Base-by-base conservation (phyloP, 2,888 invertebrate species). In the Pammene fasciana region DNA sequence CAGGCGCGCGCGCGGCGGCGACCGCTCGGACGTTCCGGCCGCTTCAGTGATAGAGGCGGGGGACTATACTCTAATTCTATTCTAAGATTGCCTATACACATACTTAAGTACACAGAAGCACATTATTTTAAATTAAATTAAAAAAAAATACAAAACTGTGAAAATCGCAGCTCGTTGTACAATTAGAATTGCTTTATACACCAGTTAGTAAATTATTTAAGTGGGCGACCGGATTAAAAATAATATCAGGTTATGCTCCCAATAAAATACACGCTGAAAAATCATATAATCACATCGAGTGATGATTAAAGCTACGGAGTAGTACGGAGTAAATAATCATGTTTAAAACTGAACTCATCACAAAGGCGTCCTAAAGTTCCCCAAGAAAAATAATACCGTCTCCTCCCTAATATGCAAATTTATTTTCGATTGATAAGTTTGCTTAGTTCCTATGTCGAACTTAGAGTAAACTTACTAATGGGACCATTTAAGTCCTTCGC, bases 401-500 rank as follows among this genome's bases (percentile, higher is more conserved):
- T 57, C 26, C 45, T 46, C 38, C 57, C 50, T 59, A 52, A 65
- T 46, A 59, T 68, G 57, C 52, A 68, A 68, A 65, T 65, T 38
- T 64, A 59, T 38, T 46, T 65, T 65, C 57, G 57, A 68, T 65
- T 68, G 52, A 36, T 65, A 68, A 65, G 64, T 57, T 68, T 52
- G n/a, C 43, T 57, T 54, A 70, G 71, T 68, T 67, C 72, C 72
- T 73, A 74, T 78, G 80, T 78, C 77, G 74, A 77, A 77, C 76
- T 79, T 78, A 75, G 77, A 62, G 79, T 78, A 80, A 79, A 82
- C 76, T 82, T 67, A 65, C 74, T 80, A 82, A 83, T 83, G 78
- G 79, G 78, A 74, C 75, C 76, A 76, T 79, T 81, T 82, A 80
- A 83, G 81, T 82, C 79, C 70, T 74, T 77, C 82, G 81, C 79